phyloP scores from a whole-genome alignment of 2,797 vertebrate species.

The Erpetoichthys calabaricus region DNA sequence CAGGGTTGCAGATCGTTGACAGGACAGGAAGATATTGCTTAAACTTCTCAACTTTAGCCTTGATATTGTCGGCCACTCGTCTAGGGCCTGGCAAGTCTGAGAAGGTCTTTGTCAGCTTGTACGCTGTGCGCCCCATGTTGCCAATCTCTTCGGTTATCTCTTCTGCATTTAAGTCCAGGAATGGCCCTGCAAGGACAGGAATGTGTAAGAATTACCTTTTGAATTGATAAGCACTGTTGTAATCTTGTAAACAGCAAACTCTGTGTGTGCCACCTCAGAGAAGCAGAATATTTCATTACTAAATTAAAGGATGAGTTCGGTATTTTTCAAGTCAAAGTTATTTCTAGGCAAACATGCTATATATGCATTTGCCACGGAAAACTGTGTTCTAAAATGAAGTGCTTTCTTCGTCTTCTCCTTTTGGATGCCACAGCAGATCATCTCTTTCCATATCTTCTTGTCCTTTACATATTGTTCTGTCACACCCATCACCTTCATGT shows the following conservation, averaged over 20 bases:
- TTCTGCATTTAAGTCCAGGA: slow-evolving; percentile 57
- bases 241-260: not conserved
- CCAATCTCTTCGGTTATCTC: slow-evolving; percentile 61
- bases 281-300: not conserved
- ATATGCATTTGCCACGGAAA: no score
- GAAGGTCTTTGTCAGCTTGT: slow-evolving; percentile 64
- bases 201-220: not conserved
- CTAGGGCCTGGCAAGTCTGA: slow-evolving; percentile 46
- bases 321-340: no score
- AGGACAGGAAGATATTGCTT: slow-evolving; percentile 69
- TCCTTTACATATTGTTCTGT: no score
- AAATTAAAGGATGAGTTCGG: no score
- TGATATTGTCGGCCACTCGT: slow-evolving; percentile 55
- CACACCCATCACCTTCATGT: no score
- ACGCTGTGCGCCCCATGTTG: slow-evolving; percentile 70
- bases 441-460: no score
- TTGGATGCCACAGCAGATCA: no score
- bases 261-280: not conserved
- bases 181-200: slow-evolving; percentile 43
- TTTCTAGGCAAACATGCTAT: no score
- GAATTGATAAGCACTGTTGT: not conserved
- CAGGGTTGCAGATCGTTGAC: slow-evolving; percentile 64
- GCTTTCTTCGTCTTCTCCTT: no score
- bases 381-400: no score
- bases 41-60: slow-evolving; percentile 66